These are phyloP conservation scores for Antennarius striatus DNA, from an alignment of 2,113 vertebrate species.

Conservation along the genomic window DNA sequence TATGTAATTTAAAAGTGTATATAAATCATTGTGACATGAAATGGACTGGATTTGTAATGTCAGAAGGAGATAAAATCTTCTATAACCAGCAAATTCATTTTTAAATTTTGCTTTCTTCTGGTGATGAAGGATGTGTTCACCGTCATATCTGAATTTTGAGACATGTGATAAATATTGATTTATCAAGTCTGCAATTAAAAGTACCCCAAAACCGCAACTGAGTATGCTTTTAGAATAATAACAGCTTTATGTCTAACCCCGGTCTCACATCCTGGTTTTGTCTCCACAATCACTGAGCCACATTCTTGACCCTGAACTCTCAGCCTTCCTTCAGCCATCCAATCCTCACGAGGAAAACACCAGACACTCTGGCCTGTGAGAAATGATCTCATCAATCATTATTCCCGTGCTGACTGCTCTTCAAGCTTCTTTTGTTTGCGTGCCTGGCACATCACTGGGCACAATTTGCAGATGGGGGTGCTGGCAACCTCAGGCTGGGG, in stretches of 20 bases:
- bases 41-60: no score
- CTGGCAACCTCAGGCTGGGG: slow-evolving; percentile 39
- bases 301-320: slow-evolving; percentile 35
- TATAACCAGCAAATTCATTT: neutral
- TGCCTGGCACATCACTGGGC: slow-evolving; percentile 52
- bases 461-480: slow-evolving; percentile 60
- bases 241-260: no score
- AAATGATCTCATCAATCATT: slow-evolving; percentile 59
- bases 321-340: slow-evolving; percentile 33
- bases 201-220: neutral
- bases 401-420: slow-evolving; percentile 39
- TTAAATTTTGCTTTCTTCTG: no score
- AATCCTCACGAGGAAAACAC: slow-evolving; percentile 29
- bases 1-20: no score
- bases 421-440: slow-evolving; percentile 60
- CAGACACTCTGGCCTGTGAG: slow-evolving; percentile 29
- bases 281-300: slow-evolving; percentile 16
- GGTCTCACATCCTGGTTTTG: neutral
- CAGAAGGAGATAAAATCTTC: neutral
- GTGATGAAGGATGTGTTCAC: no score
- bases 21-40: no score
- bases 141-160: no score
- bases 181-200: neutral
- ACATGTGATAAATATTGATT: no score
- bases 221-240: no score